Evolutionary conservation across 2,113 vertebrate species (phyloP).

Genomic region (Nibea albiflora): DNA sequence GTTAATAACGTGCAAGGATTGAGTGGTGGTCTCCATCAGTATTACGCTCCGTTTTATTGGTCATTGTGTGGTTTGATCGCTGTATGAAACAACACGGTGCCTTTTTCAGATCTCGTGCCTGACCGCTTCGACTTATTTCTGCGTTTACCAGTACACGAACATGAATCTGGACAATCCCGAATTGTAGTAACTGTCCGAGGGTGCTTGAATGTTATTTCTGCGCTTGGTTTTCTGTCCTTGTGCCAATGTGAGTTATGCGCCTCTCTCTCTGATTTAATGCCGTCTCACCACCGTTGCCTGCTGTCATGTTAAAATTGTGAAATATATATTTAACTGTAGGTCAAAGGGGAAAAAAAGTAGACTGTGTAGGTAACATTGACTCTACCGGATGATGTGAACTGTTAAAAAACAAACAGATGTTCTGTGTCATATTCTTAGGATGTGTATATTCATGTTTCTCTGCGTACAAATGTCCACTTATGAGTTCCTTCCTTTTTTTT

Average conservation of each 20-base stretch:
- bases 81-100: constrained; percentile 44
- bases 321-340: constrained; percentile 27
- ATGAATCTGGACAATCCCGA: constrained; percentile 10
- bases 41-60: neutral
- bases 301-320: constrained; percentile 19
- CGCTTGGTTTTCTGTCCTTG: neutral
- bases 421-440: constrained; percentile 13
- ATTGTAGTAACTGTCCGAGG: neutral
- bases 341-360: constrained; percentile 7
- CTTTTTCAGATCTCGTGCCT: constrained; percentile 54
- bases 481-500: neutral
- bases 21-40: neutral
- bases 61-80: neutral
- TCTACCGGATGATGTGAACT: constrained; percentile 36
- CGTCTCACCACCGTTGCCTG: constrained; percentile 42
- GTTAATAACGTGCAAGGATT: neutral
- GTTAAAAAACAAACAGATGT: constrained; percentile 27
- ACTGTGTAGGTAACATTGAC: constrained; percentile 2
- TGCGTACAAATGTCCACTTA: neutral
- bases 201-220: neutral
- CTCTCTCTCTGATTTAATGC: constrained; percentile 13
- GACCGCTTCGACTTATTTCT: constrained; percentile 4
- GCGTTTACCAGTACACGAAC: neutral
- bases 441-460: constrained; percentile 47
- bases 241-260: constrained; percentile 41